Base-by-base conservation (phyloP, 2,888 invertebrate species). In the Erannis defoliaria region DNA sequence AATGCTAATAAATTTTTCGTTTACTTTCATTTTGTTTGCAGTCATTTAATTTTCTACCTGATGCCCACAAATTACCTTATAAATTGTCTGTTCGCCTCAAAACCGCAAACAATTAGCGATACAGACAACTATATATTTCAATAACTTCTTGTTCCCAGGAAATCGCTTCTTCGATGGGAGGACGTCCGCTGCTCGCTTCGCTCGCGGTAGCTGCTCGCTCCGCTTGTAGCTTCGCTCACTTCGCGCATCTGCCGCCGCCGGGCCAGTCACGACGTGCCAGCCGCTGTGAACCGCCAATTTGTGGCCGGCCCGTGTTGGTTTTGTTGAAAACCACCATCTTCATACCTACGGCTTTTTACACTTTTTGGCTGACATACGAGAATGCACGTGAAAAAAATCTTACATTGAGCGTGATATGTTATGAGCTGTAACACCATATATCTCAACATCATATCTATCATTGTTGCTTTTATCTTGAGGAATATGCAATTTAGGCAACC, bases 291-390 rank as follows among this genome's bases (percentile, higher is more conserved):
- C 90, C 90, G 90, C 90, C 92, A 92, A 92, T 92, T 93, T 92
- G 92, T 85, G 88, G 89, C 88, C 83, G 86, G 85, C 88, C 88
- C 86, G 82, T 91, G 92, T 92, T 93, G 92, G 92, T 92, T 93
- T 93, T 91, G 89, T 90, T 89, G 87, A 90, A 26, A 88, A 78
- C 86, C 85, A 88, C 84, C 87, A 77, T 88, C 90, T 90, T 90
- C 90, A 90, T 90, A 89, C 87, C 85, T 83, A 82, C 77, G 80
- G 65, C 78, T 84, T 86, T 89, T 89, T 90, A 85, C 80, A 75
- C 84, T 88, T 87, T 88, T 88, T 88, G 78, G 56, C 45, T 45
- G 37, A 19, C 83, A 70, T 64, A 67, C 62, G 67, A 72, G 74
- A 70, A 73, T 68, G 71, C 56, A 78, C 76, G 77, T 77, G 77